Percentiles rank a stretch among this genome's conserved stretches.
phyloP scores from a whole-genome alignment of 2,888 invertebrate genomes.

The Epistrophella euchroma region DNA sequence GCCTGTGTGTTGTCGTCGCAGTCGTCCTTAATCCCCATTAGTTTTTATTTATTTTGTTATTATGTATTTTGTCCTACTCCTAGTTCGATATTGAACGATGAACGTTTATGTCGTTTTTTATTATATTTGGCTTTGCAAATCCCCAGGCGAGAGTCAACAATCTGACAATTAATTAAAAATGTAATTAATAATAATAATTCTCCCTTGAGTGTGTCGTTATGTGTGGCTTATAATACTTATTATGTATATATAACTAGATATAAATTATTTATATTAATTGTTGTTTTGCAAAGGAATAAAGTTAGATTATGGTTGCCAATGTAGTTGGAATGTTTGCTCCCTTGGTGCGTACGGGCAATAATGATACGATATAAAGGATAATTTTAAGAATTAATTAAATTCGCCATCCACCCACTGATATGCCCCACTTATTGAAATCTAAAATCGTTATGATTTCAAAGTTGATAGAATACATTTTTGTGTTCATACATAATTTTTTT shows the following conservation, averaged over 20 bases:
- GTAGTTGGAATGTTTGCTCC: neutral
- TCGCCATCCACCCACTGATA: no score
- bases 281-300: neutral
- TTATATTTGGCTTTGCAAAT: slow-evolving; percentile 28
- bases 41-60: slow-evolving; percentile 12
- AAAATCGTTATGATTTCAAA: no score
- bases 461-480: no score
- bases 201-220: slow-evolving; percentile 54
- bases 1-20: neutral
- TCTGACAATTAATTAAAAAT: slow-evolving; percentile 74
- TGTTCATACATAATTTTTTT: no score
- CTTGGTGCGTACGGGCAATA: neutral
- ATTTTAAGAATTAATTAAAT: no score
- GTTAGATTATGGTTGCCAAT: slow-evolving; percentile 16
- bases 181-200: slow-evolving; percentile 68
- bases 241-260: slow-evolving; percentile 35
- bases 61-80: neutral
- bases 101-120: neutral
- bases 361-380: no score
- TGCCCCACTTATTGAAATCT: no score
- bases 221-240: slow-evolving; percentile 39
- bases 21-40: slow-evolving; percentile 24
- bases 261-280: slow-evolving; percentile 42
- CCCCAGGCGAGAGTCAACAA: slow-evolving; percentile 64
- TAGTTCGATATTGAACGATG: slow-evolving; percentile 7